phyloP scores from a whole-genome alignment of 2,113 vertebrate genomes.

The Pachyramphus minor region DNA sequence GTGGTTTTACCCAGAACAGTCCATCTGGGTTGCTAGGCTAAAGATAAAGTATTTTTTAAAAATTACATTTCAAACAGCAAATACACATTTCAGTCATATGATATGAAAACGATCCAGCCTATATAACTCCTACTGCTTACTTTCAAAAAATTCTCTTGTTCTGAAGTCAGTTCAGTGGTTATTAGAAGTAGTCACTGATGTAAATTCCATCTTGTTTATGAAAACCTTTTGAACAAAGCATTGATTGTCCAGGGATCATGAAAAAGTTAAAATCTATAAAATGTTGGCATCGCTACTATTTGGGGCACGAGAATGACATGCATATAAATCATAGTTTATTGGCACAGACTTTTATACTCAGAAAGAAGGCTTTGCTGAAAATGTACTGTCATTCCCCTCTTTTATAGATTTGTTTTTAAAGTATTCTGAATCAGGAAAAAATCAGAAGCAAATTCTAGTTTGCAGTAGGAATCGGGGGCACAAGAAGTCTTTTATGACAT shows the following conservation, averaged over 20 bases:
- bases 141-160: slow-evolving; percentile 59
- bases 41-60: not conserved
- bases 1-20: not conserved
- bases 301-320: slow-evolving; percentile 45
- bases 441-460: not conserved
- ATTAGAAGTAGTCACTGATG: slow-evolving; percentile 43
- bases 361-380: slow-evolving; percentile 12
- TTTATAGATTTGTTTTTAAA: not conserved
- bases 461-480: not conserved
- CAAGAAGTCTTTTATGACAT: not conserved
- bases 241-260: slow-evolving; percentile 37
- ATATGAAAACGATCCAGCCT: not conserved
- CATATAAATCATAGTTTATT: slow-evolving; percentile 32
- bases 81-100: slow-evolving; percentile 1
- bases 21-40: not conserved
- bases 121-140: slow-evolving; percentile 45
- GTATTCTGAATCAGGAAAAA: not conserved
- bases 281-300: slow-evolving; percentile 21
- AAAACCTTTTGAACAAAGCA: slow-evolving; percentile 60
- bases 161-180: slow-evolving; percentile 38
- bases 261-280: slow-evolving; percentile 45
- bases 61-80: not conserved
- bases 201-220: slow-evolving; percentile 66
- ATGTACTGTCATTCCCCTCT: not conserved
- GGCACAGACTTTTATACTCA: not conserved